Evolutionary conservation across 2,888 invertebrate genomes (phyloP).

Genomic region (Noctua janthina): DNA sequence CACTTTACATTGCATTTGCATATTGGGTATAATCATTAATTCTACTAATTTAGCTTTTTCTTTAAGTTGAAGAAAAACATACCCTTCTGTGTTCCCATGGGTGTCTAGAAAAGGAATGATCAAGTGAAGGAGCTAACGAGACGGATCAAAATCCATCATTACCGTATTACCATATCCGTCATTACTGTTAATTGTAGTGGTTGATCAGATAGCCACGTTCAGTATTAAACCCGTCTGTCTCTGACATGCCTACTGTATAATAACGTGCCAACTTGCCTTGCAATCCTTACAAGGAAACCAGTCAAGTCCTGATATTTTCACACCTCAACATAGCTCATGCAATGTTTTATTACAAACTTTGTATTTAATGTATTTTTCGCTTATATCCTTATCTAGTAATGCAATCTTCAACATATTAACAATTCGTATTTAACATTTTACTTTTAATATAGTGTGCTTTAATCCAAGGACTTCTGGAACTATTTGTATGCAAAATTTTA

Average conservation of each 20-base stretch:
- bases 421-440: conserved; percentile 38
- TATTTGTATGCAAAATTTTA: conserved; percentile 62
- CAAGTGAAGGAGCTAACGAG: conserved; percentile 16
- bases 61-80: neutral
- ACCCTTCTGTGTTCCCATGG: conserved; percentile 6
- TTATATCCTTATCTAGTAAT: conserved; percentile 29
- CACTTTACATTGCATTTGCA: conserved; percentile 35
- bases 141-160: conserved; percentile 39
- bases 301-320: conserved; percentile 37
- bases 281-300: conserved; percentile 50
- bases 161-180: conserved; percentile 50
- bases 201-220: conserved; percentile 44
- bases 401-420: conserved; percentile 35
- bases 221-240: conserved; percentile 37
- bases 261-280: conserved; percentile 26
- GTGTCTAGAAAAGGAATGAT: conserved; percentile 20
- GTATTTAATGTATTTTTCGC: conserved; percentile 35
- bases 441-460: conserved; percentile 31
- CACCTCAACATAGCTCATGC: conserved; percentile 45
- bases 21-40: conserved; percentile 24
- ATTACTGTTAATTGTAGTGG: conserved; percentile 53
- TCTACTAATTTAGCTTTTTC: neutral
- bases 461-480: conserved; percentile 35
- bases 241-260: conserved; percentile 25
- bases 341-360: conserved; percentile 40